These are phyloP conservation scores for Amphimallon solstitiale DNA, from an alignment of 2,888 invertebrate species.

Conservation along the genomic window DNA sequence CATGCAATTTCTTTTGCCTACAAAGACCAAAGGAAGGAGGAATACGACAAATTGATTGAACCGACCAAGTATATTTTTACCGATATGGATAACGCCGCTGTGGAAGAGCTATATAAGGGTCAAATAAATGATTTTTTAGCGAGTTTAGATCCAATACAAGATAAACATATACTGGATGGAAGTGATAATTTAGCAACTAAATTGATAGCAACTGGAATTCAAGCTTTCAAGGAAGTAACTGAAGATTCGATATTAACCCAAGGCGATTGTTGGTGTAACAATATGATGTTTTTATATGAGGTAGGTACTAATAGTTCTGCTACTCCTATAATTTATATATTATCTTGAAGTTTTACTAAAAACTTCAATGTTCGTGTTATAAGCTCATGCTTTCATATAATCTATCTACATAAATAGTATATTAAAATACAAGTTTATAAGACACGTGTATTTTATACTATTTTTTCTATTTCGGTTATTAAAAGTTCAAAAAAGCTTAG, in stretches of 20 bases:
- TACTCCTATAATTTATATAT: no score
- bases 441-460: no score
- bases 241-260: no score
- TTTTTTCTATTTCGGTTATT: no score
- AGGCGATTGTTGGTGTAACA: constrained; percentile 43
- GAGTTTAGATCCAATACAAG: constrained; percentile 3
- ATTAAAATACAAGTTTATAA: no score
- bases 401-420: no score
- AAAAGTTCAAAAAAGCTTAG: no score
- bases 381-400: no score
- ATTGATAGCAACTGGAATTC: constrained; percentile 1
- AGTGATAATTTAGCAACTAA: background rate
- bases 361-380: no score
- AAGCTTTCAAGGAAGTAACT: constrained; percentile 36
- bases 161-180: background rate
- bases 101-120: constrained; percentile 1
- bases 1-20: constrained; percentile 53
- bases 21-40: constrained; percentile 48
- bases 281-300: constrained; percentile 41
- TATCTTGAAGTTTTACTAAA: no score
- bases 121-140: background rate
- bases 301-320: no score
- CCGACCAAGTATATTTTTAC: background rate
- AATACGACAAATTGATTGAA: background rate
- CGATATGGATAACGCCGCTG: background rate